Base-by-base conservation (phyloP, 2,888 invertebrate species). In the Perizoma affinitatum region DNA sequence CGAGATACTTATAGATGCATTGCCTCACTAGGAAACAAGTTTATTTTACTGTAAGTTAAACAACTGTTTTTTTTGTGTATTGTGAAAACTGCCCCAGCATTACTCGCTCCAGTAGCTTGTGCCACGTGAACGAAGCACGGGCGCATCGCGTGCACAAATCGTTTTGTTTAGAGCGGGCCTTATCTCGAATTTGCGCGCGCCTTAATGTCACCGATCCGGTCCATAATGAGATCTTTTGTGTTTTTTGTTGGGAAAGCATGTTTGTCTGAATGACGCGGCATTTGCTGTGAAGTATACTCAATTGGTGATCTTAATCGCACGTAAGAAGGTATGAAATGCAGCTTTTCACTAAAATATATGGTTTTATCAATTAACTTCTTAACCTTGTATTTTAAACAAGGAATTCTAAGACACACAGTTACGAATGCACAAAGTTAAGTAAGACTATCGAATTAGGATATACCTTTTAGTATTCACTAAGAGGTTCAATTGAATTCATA, bases 201-300 rank as follows among this genome's bases (percentile, higher is more conserved):
- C 61, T 54, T 67, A 61, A 68, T 65, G 65, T 59, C 65, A 63
- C 59, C 45, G 64, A 64, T 63, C 66, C 68, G 64, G 59, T 54
- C 53, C 46, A 34, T 64, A 58, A 62, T 62, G 61, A 62, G 57
- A 58, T 51, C 50, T 58, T 54, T 58, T 59, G 54, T 59, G 44
- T 50, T 59, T 49, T 43, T 54, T 49, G 44, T 54, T 41, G 48
- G 41, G 9, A 34, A 53, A 51, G 50, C 38, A 43, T 51, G 10
- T 52, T 58, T 48, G 46, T 44, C 44, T 44, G 38, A 58, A 48
- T 54, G 54, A 33, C 40, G 52, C 42, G 58, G 52, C 49, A 49
- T 44, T 22, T 34, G 10, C 58, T 43, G 47, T 11, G 11, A 41
- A 40, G 9, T 11, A 40, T 40, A 41, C 48, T 54, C 22, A 44